phyloP scores from a whole-genome alignment of 1,140 invertebrate genomes.

The Atta texana region DNA sequence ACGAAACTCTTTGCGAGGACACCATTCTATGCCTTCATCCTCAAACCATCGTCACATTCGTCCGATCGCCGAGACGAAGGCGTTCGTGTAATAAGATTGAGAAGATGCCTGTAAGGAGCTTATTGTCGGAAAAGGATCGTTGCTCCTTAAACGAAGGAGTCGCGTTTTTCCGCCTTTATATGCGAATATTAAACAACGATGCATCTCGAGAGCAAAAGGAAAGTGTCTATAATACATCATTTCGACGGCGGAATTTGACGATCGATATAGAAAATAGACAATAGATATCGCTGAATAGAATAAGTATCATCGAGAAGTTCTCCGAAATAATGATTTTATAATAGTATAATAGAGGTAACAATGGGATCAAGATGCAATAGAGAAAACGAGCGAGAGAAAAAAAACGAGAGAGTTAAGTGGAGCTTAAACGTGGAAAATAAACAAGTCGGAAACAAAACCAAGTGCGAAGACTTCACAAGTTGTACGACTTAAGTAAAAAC shows the following conservation, averaged over 20 bases:
- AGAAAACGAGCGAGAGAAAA: neutral
- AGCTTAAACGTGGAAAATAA: constrained; percentile 15
- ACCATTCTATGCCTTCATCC: neutral
- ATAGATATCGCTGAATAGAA: neutral
- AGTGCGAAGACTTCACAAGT: neutral
- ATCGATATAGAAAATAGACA: constrained; percentile 13
- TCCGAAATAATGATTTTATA: neutral
- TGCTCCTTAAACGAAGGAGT: neutral
- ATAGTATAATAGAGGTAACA: no score
- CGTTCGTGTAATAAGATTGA: constrained; percentile 78
- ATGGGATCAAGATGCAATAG: constrained; percentile 27
- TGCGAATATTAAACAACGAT: constrained; percentile 67
- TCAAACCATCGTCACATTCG: constrained; percentile 25
- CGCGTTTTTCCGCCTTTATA: neutral
- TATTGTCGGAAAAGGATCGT: constrained; percentile 67
- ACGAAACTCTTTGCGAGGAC: constrained; percentile 73
- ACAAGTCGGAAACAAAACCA: constrained; percentile 8
- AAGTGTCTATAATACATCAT: constrained; percentile 53
- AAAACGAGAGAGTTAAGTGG: neutral
- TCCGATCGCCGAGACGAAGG: constrained; percentile 62
- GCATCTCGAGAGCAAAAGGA: constrained; percentile 37
- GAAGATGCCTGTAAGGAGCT: constrained; percentile 77
- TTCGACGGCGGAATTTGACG: constrained; percentile 53
- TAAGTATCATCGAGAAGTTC: constrained; percentile 2
- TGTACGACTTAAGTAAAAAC: neutral